Percentiles rank a stretch among this genome's conserved stretches.
phyloP scores from a whole-genome alignment of 2,113 vertebrate genomes.

The Cervus canadensis region DNA sequence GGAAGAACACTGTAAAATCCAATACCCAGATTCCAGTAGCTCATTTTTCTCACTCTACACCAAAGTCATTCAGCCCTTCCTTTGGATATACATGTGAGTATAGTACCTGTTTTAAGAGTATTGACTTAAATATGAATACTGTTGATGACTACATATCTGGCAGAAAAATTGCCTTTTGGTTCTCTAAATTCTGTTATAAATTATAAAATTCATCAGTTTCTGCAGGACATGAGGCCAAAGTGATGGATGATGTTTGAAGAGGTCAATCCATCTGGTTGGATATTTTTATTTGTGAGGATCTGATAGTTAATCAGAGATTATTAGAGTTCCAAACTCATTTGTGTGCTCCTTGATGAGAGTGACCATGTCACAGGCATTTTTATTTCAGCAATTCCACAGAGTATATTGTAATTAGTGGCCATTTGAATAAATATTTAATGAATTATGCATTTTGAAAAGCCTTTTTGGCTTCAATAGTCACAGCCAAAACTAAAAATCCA shows the following conservation, averaged over 20 bases:
- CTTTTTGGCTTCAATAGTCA: not conserved
- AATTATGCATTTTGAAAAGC: not conserved
- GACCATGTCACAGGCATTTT: not conserved
- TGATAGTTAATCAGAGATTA: not conserved
- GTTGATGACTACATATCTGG: not conserved
- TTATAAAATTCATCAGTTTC: not conserved
- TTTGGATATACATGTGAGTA: not conserved
- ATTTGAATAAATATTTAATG: constrained; percentile 12
- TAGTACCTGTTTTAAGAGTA: not conserved
- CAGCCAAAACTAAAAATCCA: not conserved
- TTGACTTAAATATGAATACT: not conserved
- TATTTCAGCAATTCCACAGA: not conserved
- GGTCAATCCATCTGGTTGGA: not conserved
- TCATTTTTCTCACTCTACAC: not conserved
- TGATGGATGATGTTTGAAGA: not conserved
- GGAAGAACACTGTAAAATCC: not conserved
- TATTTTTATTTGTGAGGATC: not conserved
- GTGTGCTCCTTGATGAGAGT: not conserved
- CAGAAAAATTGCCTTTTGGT: not conserved
- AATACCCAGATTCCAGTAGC: not conserved
- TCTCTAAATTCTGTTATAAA: not conserved
- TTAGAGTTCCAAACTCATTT: not conserved
- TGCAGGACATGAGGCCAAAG: not conserved
- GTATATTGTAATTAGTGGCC: not conserved
- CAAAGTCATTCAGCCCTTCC: not conserved